Base-by-base conservation (phyloP, 37 sponge, comb jelly and placozoan species). In the Beroe ovata region DNA sequence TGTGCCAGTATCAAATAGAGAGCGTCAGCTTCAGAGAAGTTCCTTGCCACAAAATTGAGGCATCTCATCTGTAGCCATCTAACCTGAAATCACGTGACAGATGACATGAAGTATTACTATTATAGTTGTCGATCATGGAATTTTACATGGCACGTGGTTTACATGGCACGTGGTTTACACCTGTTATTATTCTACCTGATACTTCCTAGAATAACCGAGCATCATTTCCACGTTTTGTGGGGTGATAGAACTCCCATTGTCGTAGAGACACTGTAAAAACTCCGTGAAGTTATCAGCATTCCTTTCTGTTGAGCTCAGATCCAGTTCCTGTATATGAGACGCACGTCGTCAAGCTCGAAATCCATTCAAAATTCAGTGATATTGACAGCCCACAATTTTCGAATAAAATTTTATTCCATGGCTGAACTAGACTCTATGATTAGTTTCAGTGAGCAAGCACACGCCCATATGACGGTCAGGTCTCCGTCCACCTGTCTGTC, bases 181-280 rank as follows among this genome's bases (percentile, higher is more conserved):
- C n/a, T n/a, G n/a, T n/a, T n/a, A n/a, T n/a, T n/a, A n/a, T n/a
- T n/a, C n/a, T n/a, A 66, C 69, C 69, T 66, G 69, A 37, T 66
- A 66, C 16, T 66, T 66, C 16, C 69, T 25, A 4, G 69, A 29
- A 11, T 34, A 30, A 6, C 69, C 69, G 16, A 66, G 36, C 6
- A 66, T 1, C 25, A 30, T 66, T 26, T 66, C 69, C 33, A 66
- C 69, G 36, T 66, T 66, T 8, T 66, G 36, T 1, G 25, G 16
- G 6, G 69, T 66, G 14, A 66, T 66, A 4, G 69, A 66, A 14
- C 36, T 30, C 2, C 69, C 69, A 37, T 66, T 66, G 36, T 66
- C 69, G 16, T 66, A 66, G 69, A 66, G 69, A 66, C 69, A 66
- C 69, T 66, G 69, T 30, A 66, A 29, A 37, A 66, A 66, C 69